Base-by-base conservation (phyloP, 2,113 vertebrate species). In the Alethe castanea region DNA sequence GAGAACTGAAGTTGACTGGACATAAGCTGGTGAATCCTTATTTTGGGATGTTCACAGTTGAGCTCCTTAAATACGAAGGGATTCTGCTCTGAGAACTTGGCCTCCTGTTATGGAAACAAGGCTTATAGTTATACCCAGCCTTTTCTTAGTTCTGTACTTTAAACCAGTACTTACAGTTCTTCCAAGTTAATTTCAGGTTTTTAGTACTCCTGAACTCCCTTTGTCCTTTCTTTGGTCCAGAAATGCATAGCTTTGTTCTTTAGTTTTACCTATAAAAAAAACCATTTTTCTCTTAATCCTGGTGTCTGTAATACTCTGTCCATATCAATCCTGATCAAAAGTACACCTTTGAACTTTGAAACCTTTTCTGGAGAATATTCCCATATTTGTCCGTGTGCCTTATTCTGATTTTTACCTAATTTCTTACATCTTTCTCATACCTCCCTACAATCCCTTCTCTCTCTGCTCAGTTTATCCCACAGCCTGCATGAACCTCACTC, bases 101-200 rank as follows among this genome's bases (percentile, higher is more conserved):
- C 52, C 24, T 86, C 79, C 56, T 1, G 1, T 92, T 82, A 23
- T 15, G 42, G 42, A 88, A 92, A 81, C 81, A 47, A 85, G 10
- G 31, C 25, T 78, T 64, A 22, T 53, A 65, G 89, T 89, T 74
- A 70, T 48, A 71, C 19, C 0, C 0, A 82, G 12, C 2, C 42
- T 91, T 94, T 92, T 88, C 50, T 86, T 90, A 72, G 71, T 78
- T 90, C 35, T 89, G 2, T 81, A 25, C 84, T 94, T 92, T 82
- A 91, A 95, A 66, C 42, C 29, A 79, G 28, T 65, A 59, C 66
- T 91, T 92, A 44, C 33, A 60, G 33, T 22, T 52, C 59, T 65
- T 73, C 47, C 26, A 52, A 72, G 20, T 65, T 91, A 85, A 88
- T 95, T 82, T 82, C 45, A 71, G 42, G 56, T 24, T 94, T 95